Base-by-base conservation (phyloP, 2,113 vertebrate genomes). In the Vulpes ferrilata region DNA sequence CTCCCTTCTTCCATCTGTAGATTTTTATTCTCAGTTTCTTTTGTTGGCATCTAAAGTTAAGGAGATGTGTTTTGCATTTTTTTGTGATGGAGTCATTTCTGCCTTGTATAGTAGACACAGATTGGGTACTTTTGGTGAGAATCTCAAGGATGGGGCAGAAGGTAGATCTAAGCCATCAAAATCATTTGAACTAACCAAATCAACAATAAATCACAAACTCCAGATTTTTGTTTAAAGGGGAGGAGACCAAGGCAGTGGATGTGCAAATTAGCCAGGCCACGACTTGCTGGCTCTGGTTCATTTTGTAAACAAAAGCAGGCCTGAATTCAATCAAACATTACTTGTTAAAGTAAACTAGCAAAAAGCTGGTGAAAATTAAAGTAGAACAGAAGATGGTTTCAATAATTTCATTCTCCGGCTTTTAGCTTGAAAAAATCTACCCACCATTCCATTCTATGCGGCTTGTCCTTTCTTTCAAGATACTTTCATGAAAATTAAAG, bases 251-350 rank as follows among this genome's bases (percentile, higher is more conserved):
- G 96, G 97, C 97, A 97, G 94, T 97, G 95, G 91, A 96, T 97
- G 97, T 98, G 96, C 98, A 97, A 98, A 98, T 98, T 97, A 98
- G 96, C 83, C 96, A 97, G 97, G 98, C 98, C 97, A 97, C 67
- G 96, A 98, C 98, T 98, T 97, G 86, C 98, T 98, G 98, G 98
- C 98, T 98, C 96, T 96, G 5, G 5, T 98, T 98, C 97, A 97
- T 88, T 97, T 92, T 97, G 96, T 98, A 98, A 98, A 98, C 98
- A 98, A 98, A 98, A 98, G 98, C 97, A 98, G 97, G 98, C 93
- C 98, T 98, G 98, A 98, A 98, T 98, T 98, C 97, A 98, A 98
- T 98, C 98, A 98, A 98, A 98, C 96, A 97, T 97, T 98, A 98
- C 98, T 98, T 98, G 97, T 97, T 98, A 98, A 98, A 98, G 98